Base-by-base conservation (phyloP, 2,113 vertebrate genomes). In the Eulacestoma nigropectus region DNA sequence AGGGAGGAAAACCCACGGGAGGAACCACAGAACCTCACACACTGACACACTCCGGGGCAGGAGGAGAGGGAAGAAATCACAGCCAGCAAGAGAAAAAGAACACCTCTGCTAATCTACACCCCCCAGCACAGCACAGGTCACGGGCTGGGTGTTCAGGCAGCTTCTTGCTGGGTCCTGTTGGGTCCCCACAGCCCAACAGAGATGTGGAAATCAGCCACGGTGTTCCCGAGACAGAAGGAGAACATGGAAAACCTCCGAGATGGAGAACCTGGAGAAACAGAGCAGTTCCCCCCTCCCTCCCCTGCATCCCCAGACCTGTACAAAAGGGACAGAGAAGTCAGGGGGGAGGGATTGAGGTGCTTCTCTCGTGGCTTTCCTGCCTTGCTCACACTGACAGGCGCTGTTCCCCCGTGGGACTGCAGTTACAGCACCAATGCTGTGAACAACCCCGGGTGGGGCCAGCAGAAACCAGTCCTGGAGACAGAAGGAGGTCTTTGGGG, bases 121-220 rank as follows among this genome's bases (percentile, higher is more conserved):
- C 55, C 76, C 63, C 79, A 88, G 78, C 72, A 93, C 6, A 10
- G 46, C 56, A 47, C 5, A 2, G 52, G 16, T 15, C 26, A 55
- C 1, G 2, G 74, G 53, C 62, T 73, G 67, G 68, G 76, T 74
- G 86, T 80, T 91, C 93, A 80, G 81, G 57, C 67, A 79, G 13
- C 15, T 88, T 37, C 95, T 96, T 93, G 95, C 96, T 94, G 96
- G 64, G 32, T 89, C 63, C 92, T 95, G 73, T 78, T 93, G 89
- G 82, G 64, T 75, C 17, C 41, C 0, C 0, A 35, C 6, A 73
- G 46, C 76, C 93, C 92, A 88, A 92, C 83, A 82, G 90, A 55
- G 64, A 57, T 2, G 37, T 60, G 57, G 80, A 49, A 92, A 93
- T 21, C 64, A 20, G 69, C 27, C 65, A 76, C 41, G 9, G 62